phyloP scores from a whole-genome alignment of 2,888 invertebrate genomes.

The Incurvaria masculella region DNA sequence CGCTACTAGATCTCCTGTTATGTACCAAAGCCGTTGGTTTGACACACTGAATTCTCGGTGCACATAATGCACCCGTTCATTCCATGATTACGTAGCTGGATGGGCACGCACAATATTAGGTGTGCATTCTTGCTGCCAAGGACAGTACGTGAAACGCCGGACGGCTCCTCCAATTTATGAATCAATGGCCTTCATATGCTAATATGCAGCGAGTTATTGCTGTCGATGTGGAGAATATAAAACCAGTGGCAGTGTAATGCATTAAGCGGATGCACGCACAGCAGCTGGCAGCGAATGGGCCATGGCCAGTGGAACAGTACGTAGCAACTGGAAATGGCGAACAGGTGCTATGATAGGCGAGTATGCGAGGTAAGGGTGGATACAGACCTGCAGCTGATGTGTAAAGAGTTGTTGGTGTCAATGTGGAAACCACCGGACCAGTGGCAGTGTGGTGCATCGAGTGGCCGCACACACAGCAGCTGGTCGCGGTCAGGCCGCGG shows the following conservation, averaged over 20 bases:
- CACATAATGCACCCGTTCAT: no score
- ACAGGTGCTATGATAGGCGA: no score
- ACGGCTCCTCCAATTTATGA: no score
- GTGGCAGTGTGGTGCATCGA: slow-evolving; percentile 64
- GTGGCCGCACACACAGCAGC: slow-evolving; percentile 79
- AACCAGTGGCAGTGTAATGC: slow-evolving; percentile 80
- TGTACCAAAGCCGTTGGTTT: no score
- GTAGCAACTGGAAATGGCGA: slow-evolving; percentile 82
- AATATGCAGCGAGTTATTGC: slow-evolving; percentile 80
- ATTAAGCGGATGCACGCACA: slow-evolving; percentile 80
- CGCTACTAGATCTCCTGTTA: no score
- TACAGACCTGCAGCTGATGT: slow-evolving; percentile 75
- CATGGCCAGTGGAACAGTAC: slow-evolving; percentile 97
- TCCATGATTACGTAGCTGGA: no score
- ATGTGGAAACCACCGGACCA: slow-evolving; percentile 95
- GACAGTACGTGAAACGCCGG: no score
- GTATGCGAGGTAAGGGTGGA: neutral
- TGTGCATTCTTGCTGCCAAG: no score
- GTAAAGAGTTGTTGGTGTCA: slow-evolving; percentile 80
- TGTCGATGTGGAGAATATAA: slow-evolving; percentile 85
- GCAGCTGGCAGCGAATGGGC: slow-evolving; percentile 81
- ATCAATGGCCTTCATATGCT: no score
- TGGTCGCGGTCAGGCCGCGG: slow-evolving; percentile 87
- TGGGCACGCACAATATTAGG: no score
- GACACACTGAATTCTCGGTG: no score